phyloP scores from a whole-genome alignment of 2,113 vertebrate species.

The Elanus axillaris region DNA sequence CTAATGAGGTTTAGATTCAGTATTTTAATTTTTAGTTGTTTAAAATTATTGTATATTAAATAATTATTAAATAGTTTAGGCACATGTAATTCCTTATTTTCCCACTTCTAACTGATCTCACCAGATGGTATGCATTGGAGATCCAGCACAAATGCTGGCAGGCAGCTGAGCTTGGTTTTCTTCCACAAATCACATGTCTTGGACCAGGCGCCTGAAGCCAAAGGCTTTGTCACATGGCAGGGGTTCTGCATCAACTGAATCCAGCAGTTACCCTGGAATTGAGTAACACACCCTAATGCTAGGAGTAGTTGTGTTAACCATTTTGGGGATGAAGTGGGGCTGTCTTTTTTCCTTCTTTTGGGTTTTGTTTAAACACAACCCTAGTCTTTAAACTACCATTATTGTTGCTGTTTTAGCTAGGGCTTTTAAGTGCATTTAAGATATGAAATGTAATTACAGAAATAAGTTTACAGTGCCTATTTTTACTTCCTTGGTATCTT shows the following conservation, averaged over 20 bases:
- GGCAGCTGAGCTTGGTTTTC: conserved; percentile 1
- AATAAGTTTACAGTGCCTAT: not conserved
- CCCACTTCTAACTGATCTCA: not conserved
- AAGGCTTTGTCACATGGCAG: not conserved
- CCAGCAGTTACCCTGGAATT: not conserved
- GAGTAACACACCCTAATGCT: not conserved
- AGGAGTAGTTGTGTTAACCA: not conserved
- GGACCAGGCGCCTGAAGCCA: not conserved
- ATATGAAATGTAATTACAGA: not conserved
- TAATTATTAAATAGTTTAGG: not conserved
- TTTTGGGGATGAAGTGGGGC: not conserved
- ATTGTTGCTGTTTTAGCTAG: not conserved
- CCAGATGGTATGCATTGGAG: not conserved
- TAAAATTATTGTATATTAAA: not conserved
- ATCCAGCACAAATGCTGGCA: not conserved
- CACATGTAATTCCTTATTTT: not conserved
- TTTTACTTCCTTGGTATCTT: conserved; percentile 11
- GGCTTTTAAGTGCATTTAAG: not conserved
- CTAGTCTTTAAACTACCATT: not conserved
- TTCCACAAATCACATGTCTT: conserved; percentile 10
- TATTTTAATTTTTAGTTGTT: not conserved
- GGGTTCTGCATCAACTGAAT: not conserved
- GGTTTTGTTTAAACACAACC: not conserved
- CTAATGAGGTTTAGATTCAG: not conserved
- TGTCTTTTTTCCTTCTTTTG: not conserved